Conservation (phyloP, 2,797 vertebrate species). For the Danio albolineatus region DNA sequence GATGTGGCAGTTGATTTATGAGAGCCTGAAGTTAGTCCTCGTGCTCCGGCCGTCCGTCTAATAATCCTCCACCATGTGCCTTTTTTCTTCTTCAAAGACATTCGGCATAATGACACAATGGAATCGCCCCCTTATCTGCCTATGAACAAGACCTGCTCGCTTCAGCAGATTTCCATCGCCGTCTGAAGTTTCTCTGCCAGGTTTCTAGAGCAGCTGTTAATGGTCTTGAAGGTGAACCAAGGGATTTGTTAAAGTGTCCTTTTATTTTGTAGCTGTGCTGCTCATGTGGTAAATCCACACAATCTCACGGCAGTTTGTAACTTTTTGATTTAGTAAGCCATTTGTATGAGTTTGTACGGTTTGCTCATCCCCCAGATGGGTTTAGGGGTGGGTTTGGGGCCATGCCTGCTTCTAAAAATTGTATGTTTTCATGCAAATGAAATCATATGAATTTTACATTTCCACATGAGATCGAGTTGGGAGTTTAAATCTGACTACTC, state of each 20-base stretch:
- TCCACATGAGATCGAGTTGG: no score
- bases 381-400: no score
- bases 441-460: no score
- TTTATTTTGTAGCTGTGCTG: background rate
- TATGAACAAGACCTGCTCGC: background rate
- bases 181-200: background rate
- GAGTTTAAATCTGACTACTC: no score
- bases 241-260: background rate
- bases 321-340: no score
- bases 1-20: slow-evolving; percentile 65
- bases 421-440: no score
- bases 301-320: no score
- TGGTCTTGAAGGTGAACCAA: background rate
- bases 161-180: slow-evolving; percentile 33
- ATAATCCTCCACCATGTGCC: slow-evolving; percentile 34
- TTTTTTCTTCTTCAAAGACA: slow-evolving; percentile 24
- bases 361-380: no score
- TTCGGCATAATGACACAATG: slow-evolving; percentile 29
- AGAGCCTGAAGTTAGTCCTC: slow-evolving; percentile 52
- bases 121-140: slow-evolving; percentile 26
- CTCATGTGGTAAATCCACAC: slow-evolving; percentile 7
- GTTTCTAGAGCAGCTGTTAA: slow-evolving; percentile 16
- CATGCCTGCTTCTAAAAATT: no score
- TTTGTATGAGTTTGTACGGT: no score
- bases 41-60: slow-evolving; percentile 10